These are phyloP conservation scores for Yponomeuta cagnagella DNA, from an alignment of 2,888 invertebrate species.

Conservation along the genomic window DNA sequence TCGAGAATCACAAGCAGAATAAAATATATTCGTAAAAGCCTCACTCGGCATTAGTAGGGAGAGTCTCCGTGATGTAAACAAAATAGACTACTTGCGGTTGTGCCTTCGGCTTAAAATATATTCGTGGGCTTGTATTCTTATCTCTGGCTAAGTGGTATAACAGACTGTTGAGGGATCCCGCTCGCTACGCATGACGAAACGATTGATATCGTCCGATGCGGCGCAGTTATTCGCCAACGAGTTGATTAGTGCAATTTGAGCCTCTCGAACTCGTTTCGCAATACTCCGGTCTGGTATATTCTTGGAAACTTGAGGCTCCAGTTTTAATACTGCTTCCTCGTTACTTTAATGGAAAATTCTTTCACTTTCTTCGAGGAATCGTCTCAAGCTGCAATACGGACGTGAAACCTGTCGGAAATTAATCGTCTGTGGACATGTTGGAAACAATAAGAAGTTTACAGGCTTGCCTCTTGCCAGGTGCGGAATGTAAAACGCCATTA, in stretches of 20 bases:
- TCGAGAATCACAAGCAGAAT: too few relatives aligned
- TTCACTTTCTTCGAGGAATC: neutral
- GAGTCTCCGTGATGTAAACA: too few relatives aligned
- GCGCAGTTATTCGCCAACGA: constrained; percentile 3
- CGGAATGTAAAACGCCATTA: too few relatives aligned
- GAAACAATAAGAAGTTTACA: too few relatives aligned
- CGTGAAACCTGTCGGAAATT: neutral
- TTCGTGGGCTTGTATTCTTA: too few relatives aligned
- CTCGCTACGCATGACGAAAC: constrained; percentile 5
- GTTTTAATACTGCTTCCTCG: neutral
- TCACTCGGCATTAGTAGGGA: too few relatives aligned
- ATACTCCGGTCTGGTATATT: neutral
- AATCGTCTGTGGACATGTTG: neutral
- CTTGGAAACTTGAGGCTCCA: neutral
- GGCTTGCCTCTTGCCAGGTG: too few relatives aligned
- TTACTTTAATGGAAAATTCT: neutral
- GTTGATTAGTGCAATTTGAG: constrained; percentile 14
- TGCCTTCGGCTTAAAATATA: too few relatives aligned
- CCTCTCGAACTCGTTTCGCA: neutral
- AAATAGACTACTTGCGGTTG: too few relatives aligned
- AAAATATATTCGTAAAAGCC: too few relatives aligned
- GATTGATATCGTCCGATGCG: constrained; percentile 9
- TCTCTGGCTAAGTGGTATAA: neutral
- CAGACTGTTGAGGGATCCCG: neutral
- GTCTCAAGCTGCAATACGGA: neutral